Evolutionary conservation across 1,140 invertebrate species (phyloP), one percentile per base, ranked within the genome.

Genomic region (Pachypsylla venusta): DNA sequence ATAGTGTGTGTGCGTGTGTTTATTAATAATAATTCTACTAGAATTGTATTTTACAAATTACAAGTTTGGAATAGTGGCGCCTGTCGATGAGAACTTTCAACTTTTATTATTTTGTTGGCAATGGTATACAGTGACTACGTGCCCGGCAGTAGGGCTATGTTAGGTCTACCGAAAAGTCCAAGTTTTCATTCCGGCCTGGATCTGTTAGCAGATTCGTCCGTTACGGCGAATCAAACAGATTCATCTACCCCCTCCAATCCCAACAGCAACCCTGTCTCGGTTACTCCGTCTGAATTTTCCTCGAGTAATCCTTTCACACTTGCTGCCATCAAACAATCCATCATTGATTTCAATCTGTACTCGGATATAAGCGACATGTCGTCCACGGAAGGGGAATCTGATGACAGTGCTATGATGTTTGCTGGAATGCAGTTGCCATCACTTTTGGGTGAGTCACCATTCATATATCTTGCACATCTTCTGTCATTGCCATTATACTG

Each of bases 161-260:
- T 81, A 67, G 83, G 84, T 54, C 80, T 87, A 67, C 86, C 85
- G 55, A 88, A 88, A 71, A 87, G 84, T 63, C 86, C 86, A 28
- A 87, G 85, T 67, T 88, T 87, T 70, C 85, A 88, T 68, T 85
- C 84, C 70, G 84, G 84, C 26, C 73, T 87, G 59, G 85, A 87
- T 67, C 77, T 84, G 64, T 81, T 84, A 64, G 83, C 84, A 40
- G 67, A 67, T 28, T 63, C 61, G 14, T n/a, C 25, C 61, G 5
- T 14, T 25, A 10, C 27, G n/a, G n/a, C 39, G 2, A 53, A 58
- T 42, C 53, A 20, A 54, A 54, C 22, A 24, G 26, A 54, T 24
- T 5, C 25, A 2, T 2, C n/a, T 14, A 39, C 14, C 35, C 5
- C 28, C 16, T 13, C 28, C 39, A 54, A 35, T 35, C 20, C 20